phyloP scores from a whole-genome alignment of 2,113 vertebrate genomes.

The Myrmecophaga tridactyla region DNA sequence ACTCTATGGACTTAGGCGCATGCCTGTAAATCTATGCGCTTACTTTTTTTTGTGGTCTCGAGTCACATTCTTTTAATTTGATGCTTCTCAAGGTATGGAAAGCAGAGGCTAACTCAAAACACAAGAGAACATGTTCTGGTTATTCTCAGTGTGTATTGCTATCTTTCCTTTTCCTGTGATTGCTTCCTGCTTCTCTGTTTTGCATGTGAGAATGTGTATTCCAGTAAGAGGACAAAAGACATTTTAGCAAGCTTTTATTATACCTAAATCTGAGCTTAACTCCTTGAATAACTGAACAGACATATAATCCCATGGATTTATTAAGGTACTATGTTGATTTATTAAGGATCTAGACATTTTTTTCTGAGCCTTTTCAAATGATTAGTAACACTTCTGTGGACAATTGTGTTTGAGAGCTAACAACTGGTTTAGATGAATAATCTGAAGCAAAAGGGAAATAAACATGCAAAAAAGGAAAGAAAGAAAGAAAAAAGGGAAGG shows the following conservation, averaged over 20 bases:
- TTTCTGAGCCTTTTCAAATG: constrained; percentile 52
- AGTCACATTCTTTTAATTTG: constrained; percentile 65
- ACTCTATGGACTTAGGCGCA: constrained; percentile 40
- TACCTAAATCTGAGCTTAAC: constrained; percentile 62
- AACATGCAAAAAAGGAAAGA: not conserved
- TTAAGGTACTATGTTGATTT: constrained; percentile 60
- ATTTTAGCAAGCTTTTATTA: constrained; percentile 63
- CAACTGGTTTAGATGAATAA: constrained; percentile 16
- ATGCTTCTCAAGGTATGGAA: constrained; percentile 72
- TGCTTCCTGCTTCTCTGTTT: constrained; percentile 63
- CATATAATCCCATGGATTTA: constrained; percentile 69
- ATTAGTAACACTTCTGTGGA: constrained; percentile 53
- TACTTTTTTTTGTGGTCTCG: constrained; percentile 59
- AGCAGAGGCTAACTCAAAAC: constrained; percentile 64
- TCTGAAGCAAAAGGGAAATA: not conserved
- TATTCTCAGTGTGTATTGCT: constrained; percentile 47
- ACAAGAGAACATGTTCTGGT: constrained; percentile 53
- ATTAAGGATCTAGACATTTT: constrained; percentile 41
- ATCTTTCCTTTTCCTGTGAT: constrained; percentile 40
- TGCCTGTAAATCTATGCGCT: constrained; percentile 67
- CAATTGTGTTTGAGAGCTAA: constrained; percentile 54
- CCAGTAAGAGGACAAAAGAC: constrained; percentile 70
- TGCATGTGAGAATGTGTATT: constrained; percentile 48
- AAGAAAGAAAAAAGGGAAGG: not conserved
- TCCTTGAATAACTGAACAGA: constrained; percentile 59